Evolutionary conservation across 1,140 invertebrate species (phyloP).

Genomic region (Dreissena rostriformis): DNA sequence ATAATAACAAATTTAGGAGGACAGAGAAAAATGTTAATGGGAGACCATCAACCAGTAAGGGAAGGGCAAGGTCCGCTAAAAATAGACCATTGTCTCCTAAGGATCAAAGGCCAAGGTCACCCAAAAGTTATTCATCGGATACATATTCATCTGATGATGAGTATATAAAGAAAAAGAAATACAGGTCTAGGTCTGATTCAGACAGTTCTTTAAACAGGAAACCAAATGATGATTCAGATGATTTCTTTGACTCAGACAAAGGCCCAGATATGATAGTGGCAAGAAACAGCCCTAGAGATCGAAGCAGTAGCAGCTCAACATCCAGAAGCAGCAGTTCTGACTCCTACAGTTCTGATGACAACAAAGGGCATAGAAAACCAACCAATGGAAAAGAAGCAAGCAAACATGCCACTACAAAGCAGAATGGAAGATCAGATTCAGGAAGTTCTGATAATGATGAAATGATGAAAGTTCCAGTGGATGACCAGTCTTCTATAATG

Average conservation of each 20-base stretch:
- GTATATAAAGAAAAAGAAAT: slow-evolving; percentile 39
- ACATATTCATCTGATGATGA: slow-evolving; percentile 47
- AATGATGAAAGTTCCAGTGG: slow-evolving; percentile 30
- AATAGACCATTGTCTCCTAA: slow-evolving; percentile 24
- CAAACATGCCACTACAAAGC: background rate
- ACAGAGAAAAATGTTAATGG: slow-evolving; percentile 21
- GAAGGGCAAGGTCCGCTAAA: background rate
- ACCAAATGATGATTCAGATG: slow-evolving; percentile 22
- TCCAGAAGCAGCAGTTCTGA: slow-evolving; percentile 9
- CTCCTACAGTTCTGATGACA: slow-evolving; percentile 8
- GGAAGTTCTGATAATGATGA: slow-evolving; percentile 23
- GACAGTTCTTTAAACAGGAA: slow-evolving; percentile 2
- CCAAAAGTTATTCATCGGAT: slow-evolving; percentile 44
- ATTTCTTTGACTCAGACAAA: slow-evolving; percentile 47
- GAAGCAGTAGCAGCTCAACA: slow-evolving; percentile 19
- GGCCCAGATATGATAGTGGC: background rate
- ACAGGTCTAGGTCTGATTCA: slow-evolving; percentile 27
- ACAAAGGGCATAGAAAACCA: slow-evolving; percentile 7
- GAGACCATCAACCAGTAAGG: slow-evolving; percentile 22
- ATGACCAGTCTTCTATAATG: slow-evolving; percentile 34
- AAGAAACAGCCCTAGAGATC: background rate
- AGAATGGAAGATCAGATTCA: slow-evolving; percentile 24
- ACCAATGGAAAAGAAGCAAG: slow-evolving; percentile 31
- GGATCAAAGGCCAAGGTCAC: slow-evolving; percentile 55
- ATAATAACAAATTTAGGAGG: slow-evolving; percentile 41